These are phyloP conservation scores for Lymantria monacha DNA, from an alignment of 2,888 invertebrate species.

Conservation along the genomic window DNA sequence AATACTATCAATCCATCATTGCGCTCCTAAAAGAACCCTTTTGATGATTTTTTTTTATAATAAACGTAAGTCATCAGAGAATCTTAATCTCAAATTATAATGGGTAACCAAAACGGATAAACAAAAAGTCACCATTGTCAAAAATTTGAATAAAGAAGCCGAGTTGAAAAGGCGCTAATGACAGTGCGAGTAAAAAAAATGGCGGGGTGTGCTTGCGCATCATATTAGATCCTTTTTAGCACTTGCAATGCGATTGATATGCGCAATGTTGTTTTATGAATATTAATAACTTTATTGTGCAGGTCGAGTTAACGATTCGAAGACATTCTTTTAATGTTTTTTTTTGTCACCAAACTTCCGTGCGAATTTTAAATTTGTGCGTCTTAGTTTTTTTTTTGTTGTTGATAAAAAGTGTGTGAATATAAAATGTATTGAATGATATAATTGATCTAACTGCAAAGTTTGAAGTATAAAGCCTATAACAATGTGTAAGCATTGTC, in stretches of 20 bases:
- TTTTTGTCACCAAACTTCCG: constrained; percentile 49
- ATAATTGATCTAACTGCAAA: neutral
- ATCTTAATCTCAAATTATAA: constrained; percentile 25
- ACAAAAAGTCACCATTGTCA: constrained; percentile 74
- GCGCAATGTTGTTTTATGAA: constrained; percentile 76
- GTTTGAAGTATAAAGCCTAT: too few relatives aligned
- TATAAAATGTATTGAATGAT: neutral
- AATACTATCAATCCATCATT: constrained; percentile 4
- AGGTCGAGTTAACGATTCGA: constrained; percentile 57
- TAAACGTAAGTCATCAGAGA: constrained; percentile 14
- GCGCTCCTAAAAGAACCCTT: neutral
- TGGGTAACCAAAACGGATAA: constrained; percentile 51
- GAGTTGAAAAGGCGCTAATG: constrained; percentile 70
- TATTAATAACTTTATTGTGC: constrained; percentile 65
- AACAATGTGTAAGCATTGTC: too few relatives aligned
- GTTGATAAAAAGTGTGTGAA: constrained; percentile 9
- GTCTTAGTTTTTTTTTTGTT: constrained; percentile 7
- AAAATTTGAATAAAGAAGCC: constrained; percentile 62
- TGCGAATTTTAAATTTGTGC: constrained; percentile 52
- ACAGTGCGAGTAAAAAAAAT: constrained; percentile 64
- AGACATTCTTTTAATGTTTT: constrained; percentile 28
- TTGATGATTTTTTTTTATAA: neutral
- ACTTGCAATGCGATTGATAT: constrained; percentile 77
- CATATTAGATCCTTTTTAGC: constrained; percentile 70
- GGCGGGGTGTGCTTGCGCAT: constrained; percentile 72